Percentiles rank a stretch among this genome's conserved stretches.
Evolutionary conservation across 92 coral and sea anemone genomes (phyloP).

Genomic region (Porites rus): DNA sequence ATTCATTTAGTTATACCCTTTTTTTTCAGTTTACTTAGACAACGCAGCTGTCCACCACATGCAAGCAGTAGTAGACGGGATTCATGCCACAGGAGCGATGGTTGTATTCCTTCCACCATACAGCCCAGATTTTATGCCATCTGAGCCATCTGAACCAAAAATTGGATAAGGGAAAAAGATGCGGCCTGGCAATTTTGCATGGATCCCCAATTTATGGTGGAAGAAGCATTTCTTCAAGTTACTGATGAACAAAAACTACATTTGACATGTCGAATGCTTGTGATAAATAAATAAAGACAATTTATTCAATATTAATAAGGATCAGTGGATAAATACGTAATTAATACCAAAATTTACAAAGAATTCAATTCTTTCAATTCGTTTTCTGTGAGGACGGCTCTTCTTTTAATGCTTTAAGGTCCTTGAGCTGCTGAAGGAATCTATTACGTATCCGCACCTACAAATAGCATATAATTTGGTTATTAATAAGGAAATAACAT

Average conservation of each 20-base stretch:
- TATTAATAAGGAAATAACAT: neutral
- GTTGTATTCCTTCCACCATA: slow-evolving; percentile 6
- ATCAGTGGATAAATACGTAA: neutral
- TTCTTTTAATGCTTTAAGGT: slow-evolving; percentile 21
- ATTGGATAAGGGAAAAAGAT: slow-evolving; percentile 18
- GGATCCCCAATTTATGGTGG: no score
- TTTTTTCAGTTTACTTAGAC: no score
- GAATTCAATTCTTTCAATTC: slow-evolving; percentile 13
- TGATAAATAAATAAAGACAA: slow-evolving; percentile 6
- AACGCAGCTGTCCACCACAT: neutral
- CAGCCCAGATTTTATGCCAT: slow-evolving; percentile 25
- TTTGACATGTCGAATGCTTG: slow-evolving; percentile 9
- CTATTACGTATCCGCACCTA: neutral
- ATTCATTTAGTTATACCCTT: no score
- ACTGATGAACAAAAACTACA: slow-evolving; percentile 9
- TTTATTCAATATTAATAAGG: neutral
- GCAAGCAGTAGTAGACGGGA: slow-evolving; percentile 8
- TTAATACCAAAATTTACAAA: neutral
- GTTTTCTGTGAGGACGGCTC: slow-evolving; percentile 23
- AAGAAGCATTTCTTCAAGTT: slow-evolving; percentile 13
- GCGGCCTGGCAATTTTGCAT: neutral
- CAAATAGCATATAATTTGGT: neutral
- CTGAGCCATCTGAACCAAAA: slow-evolving; percentile 9
- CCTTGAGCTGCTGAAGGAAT: slow-evolving; percentile 10
- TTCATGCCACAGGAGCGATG: slow-evolving; percentile 15